Evolutionary conservation across 2,113 vertebrate genomes (phyloP).

Genomic region (Callionymus lyra): DNA sequence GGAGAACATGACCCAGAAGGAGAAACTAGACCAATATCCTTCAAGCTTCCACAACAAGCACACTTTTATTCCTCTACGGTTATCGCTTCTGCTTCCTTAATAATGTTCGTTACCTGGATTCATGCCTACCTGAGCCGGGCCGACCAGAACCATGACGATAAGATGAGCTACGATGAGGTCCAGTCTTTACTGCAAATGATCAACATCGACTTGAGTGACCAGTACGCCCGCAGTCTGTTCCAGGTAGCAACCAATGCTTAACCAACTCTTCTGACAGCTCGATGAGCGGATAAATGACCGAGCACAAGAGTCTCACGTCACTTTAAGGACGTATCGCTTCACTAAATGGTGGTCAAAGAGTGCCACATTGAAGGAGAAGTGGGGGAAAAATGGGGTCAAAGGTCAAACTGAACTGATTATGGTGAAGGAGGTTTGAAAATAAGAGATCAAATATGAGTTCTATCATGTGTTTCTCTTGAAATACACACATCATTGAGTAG

Average conservation of each 20-base stretch:
- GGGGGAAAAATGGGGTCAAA: too few relatives aligned
- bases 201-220: conserved; percentile 85
- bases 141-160: conserved; percentile 82
- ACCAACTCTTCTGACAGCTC: too few relatives aligned
- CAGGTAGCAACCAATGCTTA: conserved; percentile 66
- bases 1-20: conserved; percentile 83
- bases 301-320: too few relatives aligned
- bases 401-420: too few relatives aligned
- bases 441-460: too few relatives aligned
- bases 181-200: conserved; percentile 87
- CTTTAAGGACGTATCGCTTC: too few relatives aligned
- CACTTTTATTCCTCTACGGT: background rate
- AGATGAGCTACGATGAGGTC: conserved; percentile 91
- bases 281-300: too few relatives aligned
- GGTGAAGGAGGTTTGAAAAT: too few relatives aligned
- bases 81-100: conserved; percentile 40
- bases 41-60: background rate
- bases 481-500: too few relatives aligned
- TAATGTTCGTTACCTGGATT: conserved; percentile 73
- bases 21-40: conserved; percentile 93
- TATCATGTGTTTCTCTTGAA: too few relatives aligned
- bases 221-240: conserved; percentile 81
- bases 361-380: too few relatives aligned
- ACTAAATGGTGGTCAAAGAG: too few relatives aligned
- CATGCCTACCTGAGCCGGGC: conserved; percentile 79